phyloP scores from a whole-genome alignment of 30 jellyfish, hydroid and myxozoan genomes.

The Aurelia sp. region DNA sequence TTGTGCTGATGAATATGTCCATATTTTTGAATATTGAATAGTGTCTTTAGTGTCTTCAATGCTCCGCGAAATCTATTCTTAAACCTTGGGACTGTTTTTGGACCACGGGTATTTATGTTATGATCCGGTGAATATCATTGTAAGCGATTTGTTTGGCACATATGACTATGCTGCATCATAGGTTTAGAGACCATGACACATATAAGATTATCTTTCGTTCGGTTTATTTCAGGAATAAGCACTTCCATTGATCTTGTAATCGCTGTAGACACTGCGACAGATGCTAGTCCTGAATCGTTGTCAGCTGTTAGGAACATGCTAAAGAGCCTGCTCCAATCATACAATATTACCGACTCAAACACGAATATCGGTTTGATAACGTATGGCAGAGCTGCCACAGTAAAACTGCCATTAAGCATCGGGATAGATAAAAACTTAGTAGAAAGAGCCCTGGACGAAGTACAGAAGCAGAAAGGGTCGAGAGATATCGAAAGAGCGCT shows the following conservation, averaged over 20 bases:
- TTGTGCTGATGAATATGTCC: too few relatives aligned
- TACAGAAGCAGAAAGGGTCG: constrained; percentile 12
- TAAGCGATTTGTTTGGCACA: too few relatives aligned
- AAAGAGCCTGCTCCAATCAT: constrained; percentile 14
- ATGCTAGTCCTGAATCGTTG: neutral
- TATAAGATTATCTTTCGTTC: neutral
- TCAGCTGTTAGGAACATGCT: constrained; percentile 3
- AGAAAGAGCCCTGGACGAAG: neutral
- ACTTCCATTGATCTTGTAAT: constrained; percentile 36
- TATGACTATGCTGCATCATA: too few relatives aligned
- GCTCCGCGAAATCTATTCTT: too few relatives aligned
- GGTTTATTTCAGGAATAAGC: constrained; percentile 26
- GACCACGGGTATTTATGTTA: too few relatives aligned
- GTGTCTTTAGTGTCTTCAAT: too few relatives aligned
- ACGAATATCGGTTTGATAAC: constrained; percentile 34
- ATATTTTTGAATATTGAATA: too few relatives aligned
- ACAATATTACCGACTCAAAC: constrained; percentile 6
- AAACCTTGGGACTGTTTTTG: too few relatives aligned
- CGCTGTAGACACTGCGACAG: constrained; percentile 63
- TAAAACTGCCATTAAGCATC: neutral
- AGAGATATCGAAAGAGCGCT: constrained; percentile 18
- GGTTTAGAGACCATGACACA: neutral
- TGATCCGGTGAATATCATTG: too few relatives aligned
- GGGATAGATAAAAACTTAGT: constrained; percentile 9
- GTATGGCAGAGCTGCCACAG: constrained; percentile 25